Conservation (phyloP, 1,140 invertebrate genomes). For the Ooceraea biroi region DNA sequence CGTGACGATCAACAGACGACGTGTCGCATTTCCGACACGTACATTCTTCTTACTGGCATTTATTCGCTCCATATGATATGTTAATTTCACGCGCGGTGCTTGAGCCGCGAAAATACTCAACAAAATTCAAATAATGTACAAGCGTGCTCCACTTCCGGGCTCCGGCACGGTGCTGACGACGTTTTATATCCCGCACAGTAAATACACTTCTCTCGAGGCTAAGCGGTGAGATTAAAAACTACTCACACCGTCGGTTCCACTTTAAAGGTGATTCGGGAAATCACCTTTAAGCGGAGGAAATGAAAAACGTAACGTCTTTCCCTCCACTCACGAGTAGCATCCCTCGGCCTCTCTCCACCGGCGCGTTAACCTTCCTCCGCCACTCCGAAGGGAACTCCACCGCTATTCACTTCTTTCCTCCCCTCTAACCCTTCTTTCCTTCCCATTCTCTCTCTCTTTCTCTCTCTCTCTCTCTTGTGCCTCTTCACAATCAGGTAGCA, state of each 20-base stretch:
- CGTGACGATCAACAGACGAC: neutral
- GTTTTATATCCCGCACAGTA: slow-evolving; percentile 39
- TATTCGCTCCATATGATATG: slow-evolving; percentile 5
- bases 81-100: slow-evolving; percentile 4
- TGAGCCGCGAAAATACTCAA: slow-evolving; percentile 21
- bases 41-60: slow-evolving; percentile 13
- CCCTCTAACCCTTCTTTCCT: neutral
- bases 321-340: slow-evolving; percentile 46
- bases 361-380: slow-evolving; percentile 38
- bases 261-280: slow-evolving; percentile 68
- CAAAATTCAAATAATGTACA: slow-evolving; percentile 45
- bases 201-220: slow-evolving; percentile 31
- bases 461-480: neutral
- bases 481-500: slow-evolving; percentile 60
- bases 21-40: neutral
- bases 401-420: slow-evolving; percentile 30
- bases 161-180: neutral
- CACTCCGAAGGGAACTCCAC: slow-evolving; percentile 16
- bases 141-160: neutral
- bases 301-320: slow-evolving; percentile 68
- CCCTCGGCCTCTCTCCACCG: slow-evolving; percentile 33
- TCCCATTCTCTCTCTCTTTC: neutral
- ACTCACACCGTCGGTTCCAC: slow-evolving; percentile 51
- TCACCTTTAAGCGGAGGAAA: slow-evolving; percentile 67
- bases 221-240: slow-evolving; percentile 57